Conservation (phyloP, 2,113 vertebrate genomes). For the Nibea coibor region DNA sequence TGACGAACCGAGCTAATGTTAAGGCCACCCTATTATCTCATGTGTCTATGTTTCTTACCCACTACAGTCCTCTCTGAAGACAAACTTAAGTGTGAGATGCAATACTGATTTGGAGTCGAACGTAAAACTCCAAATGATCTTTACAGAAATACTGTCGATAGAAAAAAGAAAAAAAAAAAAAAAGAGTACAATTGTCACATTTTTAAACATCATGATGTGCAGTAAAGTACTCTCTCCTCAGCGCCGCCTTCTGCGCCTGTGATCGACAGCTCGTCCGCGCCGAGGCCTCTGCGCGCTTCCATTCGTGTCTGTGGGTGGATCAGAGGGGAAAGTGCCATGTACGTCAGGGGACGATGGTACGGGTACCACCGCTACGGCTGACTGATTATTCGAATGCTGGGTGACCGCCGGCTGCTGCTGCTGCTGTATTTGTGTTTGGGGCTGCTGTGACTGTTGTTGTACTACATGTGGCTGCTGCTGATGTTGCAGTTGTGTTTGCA, state of each 20-base stretch:
- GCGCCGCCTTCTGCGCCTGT: constrained; percentile 81
- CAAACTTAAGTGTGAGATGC: constrained; percentile 44
- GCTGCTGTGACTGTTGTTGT: constrained; percentile 69
- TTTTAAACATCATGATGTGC: constrained; percentile 52
- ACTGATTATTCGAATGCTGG: constrained; percentile 67
- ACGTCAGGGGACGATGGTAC: constrained; percentile 74
- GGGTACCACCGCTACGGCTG: constrained; percentile 54
- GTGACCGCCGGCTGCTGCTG: constrained; percentile 51
- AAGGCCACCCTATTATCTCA: constrained; percentile 72
- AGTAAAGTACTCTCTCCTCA: constrained; percentile 59
- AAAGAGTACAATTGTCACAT: constrained; percentile 57
- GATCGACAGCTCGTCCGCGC: constrained; percentile 81
- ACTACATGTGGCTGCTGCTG: constrained; percentile 56
- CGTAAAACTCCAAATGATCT: constrained; percentile 41
- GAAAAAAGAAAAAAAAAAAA: constrained; percentile 55
- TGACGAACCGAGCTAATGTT: constrained; percentile 54
- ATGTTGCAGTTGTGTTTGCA: constrained; percentile 64
- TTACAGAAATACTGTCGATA: constrained; percentile 59
- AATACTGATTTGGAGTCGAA: constrained; percentile 25
- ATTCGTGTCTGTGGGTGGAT: constrained; percentile 66
- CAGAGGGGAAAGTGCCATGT: constrained; percentile 72
- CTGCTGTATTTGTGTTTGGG: constrained; percentile 68
- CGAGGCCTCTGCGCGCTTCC: constrained; percentile 73
- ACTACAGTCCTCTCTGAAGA: constrained; percentile 52
- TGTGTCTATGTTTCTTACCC: constrained; percentile 26